Base-by-base conservation (phyloP, 35 echinoderm and acorn worm species). In the Lytechinus pictus region DNA sequence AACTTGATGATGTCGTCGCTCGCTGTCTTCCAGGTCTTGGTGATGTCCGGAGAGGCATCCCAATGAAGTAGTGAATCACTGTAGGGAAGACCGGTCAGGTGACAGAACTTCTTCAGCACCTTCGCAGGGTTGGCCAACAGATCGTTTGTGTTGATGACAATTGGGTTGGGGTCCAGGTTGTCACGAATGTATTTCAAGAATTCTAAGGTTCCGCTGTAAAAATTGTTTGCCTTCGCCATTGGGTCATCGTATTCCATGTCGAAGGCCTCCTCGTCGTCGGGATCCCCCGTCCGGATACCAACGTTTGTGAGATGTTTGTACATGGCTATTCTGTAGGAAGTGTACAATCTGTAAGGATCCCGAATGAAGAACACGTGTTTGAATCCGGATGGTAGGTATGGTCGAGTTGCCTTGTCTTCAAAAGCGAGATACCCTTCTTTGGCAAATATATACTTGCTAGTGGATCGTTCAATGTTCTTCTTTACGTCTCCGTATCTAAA, bases 321-420 rank as follows among this genome's bases (percentile, higher is more conserved):
- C 52, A 89, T n/a, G 4, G 93, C 86, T 53, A 94, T 95, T n/a
- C 93, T 91, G 89, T 55, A 95, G 12, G 96, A 97, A 3, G 53
- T 28, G 52, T 95, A 97, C 7, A 95, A 92, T 53, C 89, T 57
- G 33, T 52, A 9, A 7, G 97, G 97, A 95, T 97, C 44, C 7
- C 97, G 92, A 9, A 97, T 97, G 27, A 97, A 24, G 86, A 97
- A 96, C 9, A 87, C 94, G 56, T 97, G 97, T 28, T 61, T 92
- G 71, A 96, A 97, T 8, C 97, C 97, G 27, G 88, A n/a, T 1
- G 97, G 97, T 9, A 97, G 19, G 24, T 88, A 90, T 21, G 33
- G 27, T 21, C 88, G 3, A 4, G 29, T 21, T 90, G 10, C 14
- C 88, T 52, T 6, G 24, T 44, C 28, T 13, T 2, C 14, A 44